These are phyloP conservation scores for Alfaro cultratus DNA, from an alignment of 2,797 vertebrate genomes.

Conservation along the genomic window DNA sequence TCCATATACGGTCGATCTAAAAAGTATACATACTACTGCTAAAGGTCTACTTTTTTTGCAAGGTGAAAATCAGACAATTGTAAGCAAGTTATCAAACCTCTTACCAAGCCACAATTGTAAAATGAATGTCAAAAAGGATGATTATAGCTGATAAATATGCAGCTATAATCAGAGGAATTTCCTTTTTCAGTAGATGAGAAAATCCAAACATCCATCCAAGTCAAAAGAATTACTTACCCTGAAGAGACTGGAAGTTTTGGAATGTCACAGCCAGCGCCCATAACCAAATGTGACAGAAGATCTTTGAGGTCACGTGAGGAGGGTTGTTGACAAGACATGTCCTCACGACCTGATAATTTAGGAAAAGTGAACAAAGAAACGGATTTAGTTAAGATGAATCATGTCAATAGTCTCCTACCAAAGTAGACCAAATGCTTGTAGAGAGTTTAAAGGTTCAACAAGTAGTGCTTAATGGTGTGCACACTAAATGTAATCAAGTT, in stretches of 20 bases:
- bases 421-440: not conserved
- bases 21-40: not conserved
- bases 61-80: not conserved
- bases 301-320: not conserved
- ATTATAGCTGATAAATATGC: not conserved
- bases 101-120: not conserved
- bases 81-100: not conserved
- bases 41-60: not conserved
- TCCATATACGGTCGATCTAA: not conserved
- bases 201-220: not conserved
- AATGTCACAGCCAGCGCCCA: not conserved
- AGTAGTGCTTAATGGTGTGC: not conserved
- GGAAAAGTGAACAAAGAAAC: not conserved
- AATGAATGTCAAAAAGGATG: not conserved
- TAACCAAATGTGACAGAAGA: not conserved
- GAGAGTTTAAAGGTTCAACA: not conserved
- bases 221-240: not conserved
- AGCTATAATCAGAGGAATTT: not conserved
- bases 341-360: not conserved
- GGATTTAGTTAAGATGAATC: not conserved
- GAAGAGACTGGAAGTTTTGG: not conserved
- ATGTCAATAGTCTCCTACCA: not conserved
- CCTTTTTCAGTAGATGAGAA: not conserved
- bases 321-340: not conserved
- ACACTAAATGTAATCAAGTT: not conserved